A percentile compares a stretch with the other conserved stretches of the same genome.
Conservation (phyloP, 2,797 vertebrate genomes). For the Hemitrygon akajei region DNA sequence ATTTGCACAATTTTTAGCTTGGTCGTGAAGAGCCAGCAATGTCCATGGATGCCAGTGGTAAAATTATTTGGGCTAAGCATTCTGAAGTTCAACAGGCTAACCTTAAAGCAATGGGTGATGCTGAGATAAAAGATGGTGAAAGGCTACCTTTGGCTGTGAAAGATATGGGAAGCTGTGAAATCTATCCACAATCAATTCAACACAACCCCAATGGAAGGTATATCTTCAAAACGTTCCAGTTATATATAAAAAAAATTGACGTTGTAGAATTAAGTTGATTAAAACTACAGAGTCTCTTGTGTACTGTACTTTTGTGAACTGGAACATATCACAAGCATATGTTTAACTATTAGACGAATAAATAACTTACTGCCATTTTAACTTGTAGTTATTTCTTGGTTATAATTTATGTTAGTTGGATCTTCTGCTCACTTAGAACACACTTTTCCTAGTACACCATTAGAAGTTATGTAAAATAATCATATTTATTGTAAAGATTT, state of each 20-base stretch:
- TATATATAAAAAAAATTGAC: not conserved
- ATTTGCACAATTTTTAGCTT: conserved; percentile 59
- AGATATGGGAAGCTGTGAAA: conserved; percentile 98
- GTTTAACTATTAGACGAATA: not conserved
- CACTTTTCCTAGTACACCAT: not conserved
- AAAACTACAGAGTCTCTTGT: not conserved
- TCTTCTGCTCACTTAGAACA: not conserved
- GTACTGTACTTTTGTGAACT: not conserved
- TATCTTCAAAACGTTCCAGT: conserved; percentile 30
- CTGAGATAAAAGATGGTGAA: conserved; percentile 95
- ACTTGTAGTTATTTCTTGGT: not conserved
- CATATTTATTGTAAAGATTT: not conserved
- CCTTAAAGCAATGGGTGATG: conserved; percentile 93
- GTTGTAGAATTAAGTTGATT: not conserved
- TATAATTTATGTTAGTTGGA: not conserved
- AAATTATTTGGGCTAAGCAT: conserved; percentile 97
- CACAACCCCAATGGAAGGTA: conserved; percentile 96
- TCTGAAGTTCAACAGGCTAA: conserved; percentile 96
- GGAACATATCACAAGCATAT: no score
- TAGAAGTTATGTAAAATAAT: not conserved
- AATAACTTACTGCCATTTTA: no score
- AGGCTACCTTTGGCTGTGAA: conserved; percentile 88
- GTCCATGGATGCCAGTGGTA: conserved; percentile 96
- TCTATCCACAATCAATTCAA: conserved; percentile 96
- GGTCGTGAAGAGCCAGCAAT: conserved; percentile 95